Percentiles rank a stretch among this genome's conserved stretches.
Evolutionary conservation across 2,888 invertebrate genomes (phyloP).

Genomic region (Lasioglossum malachurum): DNA sequence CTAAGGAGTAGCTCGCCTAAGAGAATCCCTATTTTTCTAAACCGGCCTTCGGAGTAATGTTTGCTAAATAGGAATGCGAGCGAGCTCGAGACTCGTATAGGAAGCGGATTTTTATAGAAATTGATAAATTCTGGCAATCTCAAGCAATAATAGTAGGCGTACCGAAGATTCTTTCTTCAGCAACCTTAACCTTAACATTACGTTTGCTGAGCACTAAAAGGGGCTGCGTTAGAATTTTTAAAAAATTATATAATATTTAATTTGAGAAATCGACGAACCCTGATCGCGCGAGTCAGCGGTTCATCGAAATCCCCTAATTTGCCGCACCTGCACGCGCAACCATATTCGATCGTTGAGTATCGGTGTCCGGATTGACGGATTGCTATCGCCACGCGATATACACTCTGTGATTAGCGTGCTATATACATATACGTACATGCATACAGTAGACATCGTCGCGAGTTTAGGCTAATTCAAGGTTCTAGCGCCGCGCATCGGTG

Average conservation of each 20-base stretch:
- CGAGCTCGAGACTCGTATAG: too few species aligned
- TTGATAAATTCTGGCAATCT: too few species aligned
- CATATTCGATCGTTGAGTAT: neutral
- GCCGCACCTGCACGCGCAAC: neutral
- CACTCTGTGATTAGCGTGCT: conserved; percentile 31
- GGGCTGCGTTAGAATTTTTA: too few species aligned
- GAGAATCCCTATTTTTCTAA: neutral
- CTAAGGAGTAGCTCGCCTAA: neutral
- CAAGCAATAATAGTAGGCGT: too few species aligned
- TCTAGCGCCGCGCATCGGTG: neutral
- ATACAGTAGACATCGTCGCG: neutral
- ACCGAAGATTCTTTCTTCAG: too few species aligned
- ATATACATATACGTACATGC: conserved; percentile 17
- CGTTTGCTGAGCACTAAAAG: too few species aligned
- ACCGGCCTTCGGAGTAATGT: neutral
- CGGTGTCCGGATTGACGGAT: conserved; percentile 18
- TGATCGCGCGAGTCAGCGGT: neutral
- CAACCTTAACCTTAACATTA: too few species aligned
- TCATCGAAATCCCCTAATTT: neutral
- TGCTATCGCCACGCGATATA: neutral
- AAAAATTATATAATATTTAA: too few species aligned
- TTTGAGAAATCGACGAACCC: neutral
- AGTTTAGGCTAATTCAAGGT: conserved; percentile 4
- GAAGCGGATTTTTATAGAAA: too few species aligned
- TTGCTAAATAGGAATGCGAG: neutral